Conservation (phyloP, 1,140 invertebrate genomes). For the Bombus superbus region DNA sequence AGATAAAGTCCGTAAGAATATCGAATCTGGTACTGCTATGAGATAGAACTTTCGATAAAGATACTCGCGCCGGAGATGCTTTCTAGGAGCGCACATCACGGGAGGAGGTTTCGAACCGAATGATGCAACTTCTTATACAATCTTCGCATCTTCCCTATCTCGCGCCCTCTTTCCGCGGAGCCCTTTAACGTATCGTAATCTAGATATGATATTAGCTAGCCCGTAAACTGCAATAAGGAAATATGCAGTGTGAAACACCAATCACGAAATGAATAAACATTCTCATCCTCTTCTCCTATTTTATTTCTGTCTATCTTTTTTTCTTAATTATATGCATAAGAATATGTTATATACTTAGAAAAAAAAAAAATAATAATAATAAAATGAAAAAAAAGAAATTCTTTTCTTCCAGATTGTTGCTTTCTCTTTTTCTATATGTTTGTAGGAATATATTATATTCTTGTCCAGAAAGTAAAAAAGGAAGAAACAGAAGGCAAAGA, state of each 20-base stretch:
- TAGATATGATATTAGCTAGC: conserved; percentile 27
- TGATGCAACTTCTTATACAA: conserved; percentile 58
- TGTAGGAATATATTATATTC: background rate
- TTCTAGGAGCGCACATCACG: conserved; percentile 54
- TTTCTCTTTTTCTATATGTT: background rate
- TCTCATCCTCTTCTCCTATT: background rate
- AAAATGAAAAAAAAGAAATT: background rate
- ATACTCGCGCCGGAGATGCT: conserved; percentile 52
- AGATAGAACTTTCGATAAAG: conserved; percentile 49
- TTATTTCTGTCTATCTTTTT: background rate
- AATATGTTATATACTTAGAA: background rate
- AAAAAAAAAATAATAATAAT: background rate
- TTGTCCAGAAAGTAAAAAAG: background rate
- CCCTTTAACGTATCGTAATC: conserved; percentile 48
- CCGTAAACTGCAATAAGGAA: conserved; percentile 35
- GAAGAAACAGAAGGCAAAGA: too few relatives aligned
- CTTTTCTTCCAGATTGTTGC: background rate
- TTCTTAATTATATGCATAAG: background rate
- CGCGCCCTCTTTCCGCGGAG: conserved; percentile 53
- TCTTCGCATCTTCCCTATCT: conserved; percentile 54
- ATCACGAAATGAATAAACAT: background rate
- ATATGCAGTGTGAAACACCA: conserved; percentile 9
- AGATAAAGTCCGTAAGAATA: conserved; percentile 41
- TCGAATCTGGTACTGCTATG: conserved; percentile 30
- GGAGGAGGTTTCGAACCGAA: conserved; percentile 50